Base-by-base conservation (phyloP, 2,888 invertebrate genomes). In the Luperina testacea region DNA sequence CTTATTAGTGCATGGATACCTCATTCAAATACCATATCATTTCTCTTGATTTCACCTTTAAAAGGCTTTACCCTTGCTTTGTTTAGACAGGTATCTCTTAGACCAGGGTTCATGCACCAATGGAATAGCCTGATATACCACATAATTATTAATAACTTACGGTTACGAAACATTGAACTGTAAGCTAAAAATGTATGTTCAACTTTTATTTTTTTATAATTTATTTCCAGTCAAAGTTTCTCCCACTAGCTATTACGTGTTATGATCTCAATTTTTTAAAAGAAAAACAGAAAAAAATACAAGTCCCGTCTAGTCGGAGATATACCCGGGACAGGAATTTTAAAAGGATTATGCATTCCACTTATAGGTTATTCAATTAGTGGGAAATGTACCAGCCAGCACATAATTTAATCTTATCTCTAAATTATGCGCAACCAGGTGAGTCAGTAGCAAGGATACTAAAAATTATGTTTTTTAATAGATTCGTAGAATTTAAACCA, bases 351-450 rank as follows among this genome's bases (percentile, higher is more conserved):
- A 77, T 75, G 77, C 69, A 84, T 84, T 80, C 32, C 38, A 67
- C 63, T 73, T 64, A 67, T 69, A 64, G 32, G 74, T 72, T 72
- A 80, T 77, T 59, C 75, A 80, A 64, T 72, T 78, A 84, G 53
- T 77, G 75, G 69, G 78, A 86, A 84, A 77, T 72, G 73, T 76
- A 83, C 76, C 53, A 73, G 64, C 42, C 48, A 74, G 45, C 64
- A 61, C 75, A 71, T 81, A 27, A 69, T 81, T 82, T 82, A 77
- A 73, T 83, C 72, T 85, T 79, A 77, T 77, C 72, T 81, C n/a
- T 69, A 77, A 78, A 74, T 81, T 78, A 74, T 71, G 65, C 51
- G 61, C 57, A 74, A 69, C 42, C 72, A 13, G 24, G 15, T 84
- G 76, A 75, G 67, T 86, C 83, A 84, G 53, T 64, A 24, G 24